Evolutionary conservation across 2,888 invertebrate genomes (phyloP).

Genomic region (Clanis bilineata): DNA sequence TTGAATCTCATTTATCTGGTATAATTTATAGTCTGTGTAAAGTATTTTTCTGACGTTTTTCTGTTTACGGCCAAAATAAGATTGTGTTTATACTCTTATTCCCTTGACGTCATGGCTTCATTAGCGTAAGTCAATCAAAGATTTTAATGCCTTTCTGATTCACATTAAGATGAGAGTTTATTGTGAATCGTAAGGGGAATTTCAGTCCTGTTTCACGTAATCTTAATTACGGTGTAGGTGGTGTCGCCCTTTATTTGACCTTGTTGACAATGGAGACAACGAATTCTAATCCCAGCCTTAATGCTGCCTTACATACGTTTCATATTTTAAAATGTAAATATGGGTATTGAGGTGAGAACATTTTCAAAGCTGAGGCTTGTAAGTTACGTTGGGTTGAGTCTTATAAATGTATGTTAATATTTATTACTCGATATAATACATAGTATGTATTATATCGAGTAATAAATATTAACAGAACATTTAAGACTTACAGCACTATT

Average conservation of each 20-base stretch:
- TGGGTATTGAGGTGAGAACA: conserved; percentile 11
- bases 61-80: background rate
- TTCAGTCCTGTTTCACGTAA: background rate
- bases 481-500: too few species aligned
- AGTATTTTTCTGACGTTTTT: conserved; percentile 1
- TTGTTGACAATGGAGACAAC: conserved; percentile 21
- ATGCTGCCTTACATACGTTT: conserved; percentile 29
- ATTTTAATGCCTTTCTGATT: background rate
- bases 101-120: background rate
- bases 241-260: background rate
- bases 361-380: background rate
- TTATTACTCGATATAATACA: too few species aligned
- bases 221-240: conserved; percentile 13
- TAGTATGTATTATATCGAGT: background rate
- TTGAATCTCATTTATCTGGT: conserved; percentile 41
- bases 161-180: background rate
- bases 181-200: background rate
- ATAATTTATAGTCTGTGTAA: conserved; percentile 30
- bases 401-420: too few species aligned
- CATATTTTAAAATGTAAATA: conserved; percentile 47
- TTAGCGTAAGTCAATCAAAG: background rate
- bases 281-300: conserved; percentile 35
- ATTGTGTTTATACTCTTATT: background rate
- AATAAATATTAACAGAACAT: background rate
- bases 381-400: background rate